Percentiles rank a stretch among this genome's conserved stretches.
Evolutionary conservation across 2,888 invertebrate species (phyloP).

Genomic region (Drosophila demipolita): DNA sequence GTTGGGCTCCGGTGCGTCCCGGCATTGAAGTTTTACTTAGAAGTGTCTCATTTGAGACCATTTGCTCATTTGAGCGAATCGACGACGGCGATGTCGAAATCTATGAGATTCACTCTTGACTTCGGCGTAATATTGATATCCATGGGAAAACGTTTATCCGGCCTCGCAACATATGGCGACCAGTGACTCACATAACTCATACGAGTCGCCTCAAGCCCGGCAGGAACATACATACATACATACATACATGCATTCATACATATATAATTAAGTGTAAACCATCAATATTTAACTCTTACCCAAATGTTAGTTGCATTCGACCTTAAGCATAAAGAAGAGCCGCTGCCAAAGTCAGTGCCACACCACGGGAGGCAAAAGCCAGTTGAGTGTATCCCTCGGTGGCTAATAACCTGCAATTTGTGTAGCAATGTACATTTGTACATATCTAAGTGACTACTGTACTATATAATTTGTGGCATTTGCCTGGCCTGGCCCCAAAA

Average conservation of each 20-base stretch:
- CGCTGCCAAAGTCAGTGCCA: background rate
- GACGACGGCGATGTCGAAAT: conserved; percentile 65
- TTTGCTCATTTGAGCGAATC: conserved; percentile 73
- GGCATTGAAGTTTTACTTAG: conserved; percentile 61
- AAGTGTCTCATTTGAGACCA: conserved; percentile 57
- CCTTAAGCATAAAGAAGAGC: background rate
- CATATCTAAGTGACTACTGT: conserved; percentile 41
- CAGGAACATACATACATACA: conserved; percentile 3
- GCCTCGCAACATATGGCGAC: conserved; percentile 28
- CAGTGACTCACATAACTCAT: conserved; percentile 44
- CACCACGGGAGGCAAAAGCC: conserved; percentile 40
- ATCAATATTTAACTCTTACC: conserved; percentile 54
- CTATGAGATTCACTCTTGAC: conserved; percentile 54
- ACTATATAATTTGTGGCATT: conserved; percentile 74
- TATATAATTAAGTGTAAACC: conserved; percentile 30
- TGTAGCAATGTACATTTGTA: conserved; percentile 39
- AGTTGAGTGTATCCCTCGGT: conserved; percentile 81
- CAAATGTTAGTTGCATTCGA: conserved; percentile 41
- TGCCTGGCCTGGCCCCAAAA: conserved; percentile 31
- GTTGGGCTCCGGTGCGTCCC: conserved; percentile 24
- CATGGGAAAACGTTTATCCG: conserved; percentile 64
- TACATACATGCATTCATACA: background rate
- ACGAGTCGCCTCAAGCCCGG: background rate
- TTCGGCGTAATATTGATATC: conserved; percentile 69
- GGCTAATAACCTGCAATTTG: conserved; percentile 78